Conservation (phyloP, 2,888 invertebrate species). For the Emmelina monodactyla region DNA sequence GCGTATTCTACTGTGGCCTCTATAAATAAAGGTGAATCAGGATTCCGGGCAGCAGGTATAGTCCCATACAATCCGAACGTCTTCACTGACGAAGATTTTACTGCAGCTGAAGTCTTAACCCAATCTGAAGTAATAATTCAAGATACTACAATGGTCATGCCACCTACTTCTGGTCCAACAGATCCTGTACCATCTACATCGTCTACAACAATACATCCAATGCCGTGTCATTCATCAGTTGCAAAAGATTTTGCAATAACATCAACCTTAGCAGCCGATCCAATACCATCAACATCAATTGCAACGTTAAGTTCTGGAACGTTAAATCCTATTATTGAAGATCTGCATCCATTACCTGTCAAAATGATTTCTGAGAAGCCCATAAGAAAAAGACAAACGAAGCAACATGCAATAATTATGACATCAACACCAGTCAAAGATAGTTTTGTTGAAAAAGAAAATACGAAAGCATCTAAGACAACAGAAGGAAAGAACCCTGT, state of each 20-base stretch:
- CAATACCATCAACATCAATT: neutral
- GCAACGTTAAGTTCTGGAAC: conserved; percentile 9
- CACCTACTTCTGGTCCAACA: conserved; percentile 8
- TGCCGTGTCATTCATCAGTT: neutral
- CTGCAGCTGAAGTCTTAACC: conserved; percentile 12
- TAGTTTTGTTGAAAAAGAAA: conserved; percentile 15
- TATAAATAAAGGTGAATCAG: conserved; percentile 24
- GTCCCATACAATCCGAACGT: conserved; percentile 21
- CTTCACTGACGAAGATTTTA: conserved; percentile 20
- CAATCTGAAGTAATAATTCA: conserved; percentile 3
- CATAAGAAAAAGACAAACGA: conserved; percentile 15
- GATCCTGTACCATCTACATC: conserved; percentile 3
- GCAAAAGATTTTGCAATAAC: neutral
- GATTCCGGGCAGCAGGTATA: conserved; percentile 25
- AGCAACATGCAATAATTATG: conserved; percentile 17
- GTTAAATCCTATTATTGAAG: too few relatives aligned
- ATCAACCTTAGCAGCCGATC: neutral
- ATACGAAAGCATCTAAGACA: conserved; percentile 14
- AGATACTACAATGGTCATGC: conserved; percentile 9
- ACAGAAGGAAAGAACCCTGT: conserved; percentile 11
- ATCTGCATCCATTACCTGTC: conserved; percentile 15
- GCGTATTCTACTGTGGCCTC: conserved; percentile 9
- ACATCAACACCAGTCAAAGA: conserved; percentile 16
- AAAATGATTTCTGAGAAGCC: conserved; percentile 10
- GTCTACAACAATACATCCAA: conserved; percentile 1